These are phyloP conservation scores for Polymixis lichenea DNA, from an alignment of 2,888 invertebrate genomes.

Conservation along the genomic window DNA sequence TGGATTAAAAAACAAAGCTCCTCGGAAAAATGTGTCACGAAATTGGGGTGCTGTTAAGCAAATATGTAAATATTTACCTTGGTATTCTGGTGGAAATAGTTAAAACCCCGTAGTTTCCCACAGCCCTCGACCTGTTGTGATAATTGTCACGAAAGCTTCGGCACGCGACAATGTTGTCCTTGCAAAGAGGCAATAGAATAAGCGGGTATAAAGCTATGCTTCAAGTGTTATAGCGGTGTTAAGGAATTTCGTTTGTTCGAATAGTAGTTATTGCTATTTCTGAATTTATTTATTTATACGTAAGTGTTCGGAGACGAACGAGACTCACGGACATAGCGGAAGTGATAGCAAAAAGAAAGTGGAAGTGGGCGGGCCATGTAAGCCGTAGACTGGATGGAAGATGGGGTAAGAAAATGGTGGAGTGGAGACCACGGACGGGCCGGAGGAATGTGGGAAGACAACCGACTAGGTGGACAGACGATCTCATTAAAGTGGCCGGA, in stretches of 20 bases:
- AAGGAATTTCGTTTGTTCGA: background rate
- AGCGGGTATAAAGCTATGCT: constrained; percentile 4
- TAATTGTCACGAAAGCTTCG: constrained; percentile 65
- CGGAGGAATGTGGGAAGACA: too few species aligned
- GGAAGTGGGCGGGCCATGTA: too few species aligned
- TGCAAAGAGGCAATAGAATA: constrained; percentile 32
- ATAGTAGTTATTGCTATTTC: too few species aligned
- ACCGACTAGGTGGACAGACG: too few species aligned
- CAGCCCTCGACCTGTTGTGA: constrained; percentile 51
- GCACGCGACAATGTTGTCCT: constrained; percentile 65
- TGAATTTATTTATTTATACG: background rate
- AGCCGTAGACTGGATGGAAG: too few species aligned
- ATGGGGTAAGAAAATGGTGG: too few species aligned
- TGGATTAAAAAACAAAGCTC: too few species aligned
- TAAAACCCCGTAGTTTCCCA: constrained; percentile 31
- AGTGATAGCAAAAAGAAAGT: too few species aligned
- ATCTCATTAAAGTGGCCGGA: too few species aligned
- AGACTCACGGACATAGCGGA: too few species aligned
- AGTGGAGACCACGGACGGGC: too few species aligned
- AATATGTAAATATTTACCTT: constrained; percentile 43
- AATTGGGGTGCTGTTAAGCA: constrained; percentile 29
- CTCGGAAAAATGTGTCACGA: background rate
- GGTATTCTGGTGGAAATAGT: constrained; percentile 27
- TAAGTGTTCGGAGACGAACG: too few species aligned
- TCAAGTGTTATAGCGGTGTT: background rate